Base-by-base conservation (phyloP, 2,113 vertebrate genomes). In the Pleuronectes platessa region DNA sequence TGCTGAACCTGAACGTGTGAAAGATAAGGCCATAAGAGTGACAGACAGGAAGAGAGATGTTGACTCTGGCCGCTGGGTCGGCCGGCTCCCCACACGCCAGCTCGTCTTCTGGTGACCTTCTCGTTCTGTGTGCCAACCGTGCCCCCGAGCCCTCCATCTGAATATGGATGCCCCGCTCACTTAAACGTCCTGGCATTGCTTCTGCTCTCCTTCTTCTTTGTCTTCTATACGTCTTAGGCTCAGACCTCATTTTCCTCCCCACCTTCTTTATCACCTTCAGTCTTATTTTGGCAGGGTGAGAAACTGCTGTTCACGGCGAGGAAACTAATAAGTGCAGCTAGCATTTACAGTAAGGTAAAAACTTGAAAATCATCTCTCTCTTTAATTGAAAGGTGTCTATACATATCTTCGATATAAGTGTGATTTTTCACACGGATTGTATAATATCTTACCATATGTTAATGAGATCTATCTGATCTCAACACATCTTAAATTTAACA, bases 131-230 rank as follows among this genome's bases (percentile, higher is more conserved):
- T 78, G 83, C 83, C 91, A 85, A 58, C 69, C 14, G 66, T 62
- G 75, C 78, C 71, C 88, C 74, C 45, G 74, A 82, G 83, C 65
- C 76, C 78, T 56, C 58, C 5, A 45, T 68, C 83, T 91, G 83
- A 91, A 92, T 90, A 90, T 88, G 86, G 86, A 91, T 88, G 82
- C 61, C 74, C 71, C 17, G 87, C 81, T 88, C 77, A n/a, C 81
- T 84, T 61, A 75, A 81, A 86, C 83, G 71, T 14, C 42, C 23
- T 79, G 82, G 84, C 85, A 49, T 10, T 8, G 0, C 56, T 78
- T 55, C 65, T 35, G 6, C 63, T 69, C 53, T 49, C 21, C 27
- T 42, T 26, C 40, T 27, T 26, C 24, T 21, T 21, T 11, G 20
- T 54, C 53, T 21, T 31, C 49, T 27, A 23, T 20, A 61, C 18